Conservation (phyloP, 2,797 vertebrate species). For the Gobionotothen gibberifrons region DNA sequence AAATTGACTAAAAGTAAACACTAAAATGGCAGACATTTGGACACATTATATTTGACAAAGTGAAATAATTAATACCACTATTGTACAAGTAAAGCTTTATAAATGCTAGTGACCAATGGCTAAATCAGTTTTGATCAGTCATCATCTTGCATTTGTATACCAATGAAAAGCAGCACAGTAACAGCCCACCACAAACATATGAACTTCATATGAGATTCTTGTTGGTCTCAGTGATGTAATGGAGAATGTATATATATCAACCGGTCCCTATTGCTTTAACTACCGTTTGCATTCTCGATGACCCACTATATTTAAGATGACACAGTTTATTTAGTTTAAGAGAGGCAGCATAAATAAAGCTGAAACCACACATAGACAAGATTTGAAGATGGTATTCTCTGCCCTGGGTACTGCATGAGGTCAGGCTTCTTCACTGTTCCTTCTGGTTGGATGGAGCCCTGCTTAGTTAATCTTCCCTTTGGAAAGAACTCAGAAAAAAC, state of each 20-base stretch:
- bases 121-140: not conserved
- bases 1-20: not conserved
- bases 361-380: slow-evolving; percentile 2
- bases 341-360: slow-evolving; percentile 3
- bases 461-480: slow-evolving; percentile 61
- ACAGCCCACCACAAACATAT: slow-evolving; percentile 1
- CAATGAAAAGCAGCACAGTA: not conserved
- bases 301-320: slow-evolving; percentile 7
- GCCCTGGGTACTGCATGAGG: slow-evolving; percentile 57
- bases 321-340: not conserved
- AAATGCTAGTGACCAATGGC: not conserved
- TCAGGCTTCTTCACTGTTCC: slow-evolving; percentile 61
- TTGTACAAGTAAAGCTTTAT: not conserved
- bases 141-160: not conserved
- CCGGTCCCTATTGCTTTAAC: not conserved
- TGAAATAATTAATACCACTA: too few relatives aligned
- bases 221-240: not conserved
- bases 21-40: not conserved
- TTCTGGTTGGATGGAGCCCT: slow-evolving; percentile 71
- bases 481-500: slow-evolving; percentile 57
- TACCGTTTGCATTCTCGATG: not conserved
- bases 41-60: not conserved
- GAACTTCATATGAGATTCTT: not conserved
- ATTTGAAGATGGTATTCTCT: slow-evolving; percentile 37
- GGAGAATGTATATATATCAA: not conserved